Evolutionary conservation across 2,888 invertebrate genomes (phyloP), one percentile per base, ranked within the genome.

Genomic region (Caenorhabditis zanzibari): DNA sequence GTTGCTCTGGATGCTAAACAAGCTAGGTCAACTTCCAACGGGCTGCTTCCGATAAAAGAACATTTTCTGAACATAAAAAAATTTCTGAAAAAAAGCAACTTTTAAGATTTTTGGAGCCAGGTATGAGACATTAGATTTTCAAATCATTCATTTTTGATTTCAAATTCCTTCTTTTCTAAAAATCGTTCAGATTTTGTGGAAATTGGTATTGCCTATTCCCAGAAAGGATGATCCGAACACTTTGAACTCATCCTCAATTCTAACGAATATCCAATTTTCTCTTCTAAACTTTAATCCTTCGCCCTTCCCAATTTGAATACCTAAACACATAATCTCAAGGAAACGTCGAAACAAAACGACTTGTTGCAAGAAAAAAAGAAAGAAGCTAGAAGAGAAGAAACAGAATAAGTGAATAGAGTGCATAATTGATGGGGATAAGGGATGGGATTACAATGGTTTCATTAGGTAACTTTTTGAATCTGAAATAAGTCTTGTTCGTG

Each of bases 361-460:
- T 22, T 28, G n/a, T 10, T 35, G 41, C 41, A 49, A 14, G n/a
- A 19, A 66, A 59, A 32, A 49, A 26, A 56, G 32, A 22, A 38
- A 24, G 24, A 56, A 49, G 7, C 47, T 38, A 59, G 44, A 35
- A 61, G 19, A 32, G 19, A 35, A 47, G 38, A 26, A 9, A 12
- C 28, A 6, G 28, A 38, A 16, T n/a, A n/a, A n/a, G n/a, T n/a
- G 58, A 59, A 76, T 68, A 76, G 59, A 76, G 75, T 76, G 75
- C 75, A 76, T 76, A 76, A 76, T 68, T 76, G 75, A 76, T 76
- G 75, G 6, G 61, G 24, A 22, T 12, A 41, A 22, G 10, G n/a
- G 7, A 35, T n/a, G 28, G 56, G 68, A 58, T 74, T 64, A 74
- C 74, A 74, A 74, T 74, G 66, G 75, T 38, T 35, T 68, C 66